Base-by-base conservation (phyloP, 2,797 vertebrate species). In the Schizopygopsis malacanthus region DNA sequence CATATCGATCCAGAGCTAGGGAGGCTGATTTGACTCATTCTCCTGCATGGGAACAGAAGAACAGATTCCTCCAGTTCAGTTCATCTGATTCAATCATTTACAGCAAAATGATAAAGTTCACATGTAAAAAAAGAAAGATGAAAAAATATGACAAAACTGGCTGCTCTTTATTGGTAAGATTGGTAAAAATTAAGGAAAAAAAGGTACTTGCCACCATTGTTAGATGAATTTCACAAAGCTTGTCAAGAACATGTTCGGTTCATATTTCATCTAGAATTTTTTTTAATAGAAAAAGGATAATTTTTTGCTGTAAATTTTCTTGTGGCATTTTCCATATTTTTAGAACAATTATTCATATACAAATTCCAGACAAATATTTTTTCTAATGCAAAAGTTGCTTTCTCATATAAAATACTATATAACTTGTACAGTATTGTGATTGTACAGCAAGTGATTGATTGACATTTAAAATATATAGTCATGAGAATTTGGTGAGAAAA, bases 1-100 rank as follows among this genome's bases (percentile, higher is more conserved):
- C 89, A 94, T 93, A 93, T 86, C 89, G 89, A 80, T 79, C 88
- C 61, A 89, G 79, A 91, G 88, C 89, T 87, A 79, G 79, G 86
- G 54, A 25, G 81, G 92, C 91, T 86, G 86, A 69, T 92, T 88
- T 94, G 90, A 95, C 90, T 95, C 94, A 94, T 82, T 77, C 75
- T 90, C 91, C 89, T 92, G 9, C 43, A 45, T 45, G 90, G 89
- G 92, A 94, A 92, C 88, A 71, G 86, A 80, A 61, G 71, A 87
- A 82, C 79, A 76, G 79, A 88, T 81, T 80, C 25, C 28, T 47
- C 4, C 73, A 86, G 47, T 18, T 69, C 18, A 71, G 22, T 18
- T 52, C 15, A 12, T 52, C 37, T 59, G 22, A 69, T 43, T 70
- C 3, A 9, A 70, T 33, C 37, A 11, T n/a, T 4, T 28, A 33